phyloP scores from a whole-genome alignment of 2,888 invertebrate genomes.

The Thera britannica region DNA sequence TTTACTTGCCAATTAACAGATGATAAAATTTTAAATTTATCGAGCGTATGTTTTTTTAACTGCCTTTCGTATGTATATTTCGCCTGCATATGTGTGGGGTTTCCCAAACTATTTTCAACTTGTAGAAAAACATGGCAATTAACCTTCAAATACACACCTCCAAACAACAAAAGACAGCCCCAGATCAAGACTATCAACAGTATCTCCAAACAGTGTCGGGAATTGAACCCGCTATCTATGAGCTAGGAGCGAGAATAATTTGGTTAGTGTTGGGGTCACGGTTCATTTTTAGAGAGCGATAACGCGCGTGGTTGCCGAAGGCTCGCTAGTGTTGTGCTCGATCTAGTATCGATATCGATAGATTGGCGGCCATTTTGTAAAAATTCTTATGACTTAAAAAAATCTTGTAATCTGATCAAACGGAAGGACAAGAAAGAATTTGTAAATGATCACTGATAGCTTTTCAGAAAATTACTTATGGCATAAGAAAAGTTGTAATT shows the following conservation, averaged over 20 bases:
- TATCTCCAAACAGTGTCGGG: slow-evolving; percentile 46
- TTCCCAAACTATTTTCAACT: no score
- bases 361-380: neutral
- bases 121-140: no score
- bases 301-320: slow-evolving; percentile 80
- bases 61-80: neutral
- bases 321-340: slow-evolving; percentile 61
- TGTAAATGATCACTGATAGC: no score
- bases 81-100: neutral
- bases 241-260: slow-evolving; percentile 52
- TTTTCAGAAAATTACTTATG: no score
- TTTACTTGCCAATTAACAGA: slow-evolving; percentile 11
- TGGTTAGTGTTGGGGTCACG: slow-evolving; percentile 49
- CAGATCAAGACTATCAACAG: slow-evolving; percentile 43
- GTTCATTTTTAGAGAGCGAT: slow-evolving; percentile 78
- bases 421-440: no score
- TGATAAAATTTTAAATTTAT: slow-evolving; percentile 3
- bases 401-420: no score
- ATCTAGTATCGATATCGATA: slow-evolving; percentile 39
- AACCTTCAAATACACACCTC: neutral
- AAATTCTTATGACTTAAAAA: no score
- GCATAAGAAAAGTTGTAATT: no score
- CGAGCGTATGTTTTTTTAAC: neutral
- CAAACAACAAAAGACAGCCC: neutral
- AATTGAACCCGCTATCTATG: slow-evolving; percentile 63